These are phyloP conservation scores for Misgurnus mizolepis DNA, from an alignment of 2,113 vertebrate genomes.

Conservation along the genomic window DNA sequence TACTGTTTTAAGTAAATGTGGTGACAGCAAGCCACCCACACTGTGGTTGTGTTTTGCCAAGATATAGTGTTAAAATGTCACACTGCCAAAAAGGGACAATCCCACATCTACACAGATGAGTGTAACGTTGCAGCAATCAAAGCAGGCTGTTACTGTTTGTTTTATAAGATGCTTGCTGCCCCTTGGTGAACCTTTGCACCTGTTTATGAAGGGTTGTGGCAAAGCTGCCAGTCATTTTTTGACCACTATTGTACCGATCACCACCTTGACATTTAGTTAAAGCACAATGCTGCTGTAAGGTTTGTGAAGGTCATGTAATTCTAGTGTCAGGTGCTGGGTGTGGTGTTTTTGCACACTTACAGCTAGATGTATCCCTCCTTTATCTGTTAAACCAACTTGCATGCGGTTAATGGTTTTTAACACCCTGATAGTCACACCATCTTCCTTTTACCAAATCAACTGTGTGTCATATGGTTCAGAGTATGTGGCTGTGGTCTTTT, in stretches of 20 bases:
- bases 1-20: background rate
- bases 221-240: constrained; percentile 26
- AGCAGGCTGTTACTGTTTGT: constrained; percentile 5
- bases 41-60: constrained; percentile 33
- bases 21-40: constrained; percentile 12
- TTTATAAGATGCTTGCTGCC: constrained; percentile 17
- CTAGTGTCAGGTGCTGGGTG: constrained; percentile 27
- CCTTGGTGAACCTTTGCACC: constrained; percentile 26
- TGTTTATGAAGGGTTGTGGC: constrained; percentile 34
- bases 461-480: too few species aligned
- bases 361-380: background rate
- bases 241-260: background rate
- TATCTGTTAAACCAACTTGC: constrained; percentile 4
- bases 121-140: constrained; percentile 20
- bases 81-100: background rate
- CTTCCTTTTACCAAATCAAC: background rate
- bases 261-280: constrained; percentile 6
- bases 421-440: background rate
- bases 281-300: background rate
- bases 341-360: background rate
- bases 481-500: background rate
- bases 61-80: background rate
- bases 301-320: constrained; percentile 8
- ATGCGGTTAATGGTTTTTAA: background rate
- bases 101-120: constrained; percentile 33